Evolutionary conservation across 2,797 vertebrate genomes (phyloP), one percentile per base, ranked within the genome.

Genomic region (Morus bassanus): DNA sequence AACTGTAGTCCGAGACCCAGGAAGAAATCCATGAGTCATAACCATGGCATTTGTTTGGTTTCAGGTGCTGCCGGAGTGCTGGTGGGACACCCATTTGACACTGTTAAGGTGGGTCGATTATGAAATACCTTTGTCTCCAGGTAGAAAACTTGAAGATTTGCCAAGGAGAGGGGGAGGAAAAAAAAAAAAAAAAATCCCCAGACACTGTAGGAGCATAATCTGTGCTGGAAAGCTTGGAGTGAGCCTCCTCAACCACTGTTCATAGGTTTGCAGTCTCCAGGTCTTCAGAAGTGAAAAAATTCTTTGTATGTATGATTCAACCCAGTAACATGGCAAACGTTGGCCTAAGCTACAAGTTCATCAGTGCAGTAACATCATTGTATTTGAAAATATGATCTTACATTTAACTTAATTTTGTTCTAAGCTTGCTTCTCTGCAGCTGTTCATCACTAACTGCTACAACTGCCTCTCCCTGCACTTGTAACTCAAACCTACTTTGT

Each of bases 1-100:
- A 74, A 1, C 33, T 25, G 46, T 8, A 70, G 46, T 37, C 30
- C 41, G 30, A 83, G 68, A 28, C 1, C 3, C 6, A 11, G 74
- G 56, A 53, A 41, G 27, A 56, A 56, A 79, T 37, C 10, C 5
- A 2, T 11, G 70, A 53, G 41, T 17, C 57, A 23, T 70, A 56
- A 96, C 43, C 5, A 1, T 22, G 17, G 25, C 6, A 4, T 85
- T 79, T 94, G 22, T 89, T 95, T 97, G 56, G 70, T 83, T 97
- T 18, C 96, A 99, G 99, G 99, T 96, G 99, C 99, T 97, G 99
- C 99, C 5, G 99, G 99, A 83, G 99, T 99, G 96, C 97, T 99
- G 91, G 99, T 99, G 28, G 99, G 99, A 96, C 99, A 99, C 97
- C 99, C 99, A 0, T 99, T 99, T 94, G 99, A 99, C 97, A 99